Percentiles rank a stretch among this genome's conserved stretches.
These are phyloP conservation scores for Muraenolepis orangiensis DNA, from an alignment of 2,797 vertebrate species.

Conservation along the genomic window DNA sequence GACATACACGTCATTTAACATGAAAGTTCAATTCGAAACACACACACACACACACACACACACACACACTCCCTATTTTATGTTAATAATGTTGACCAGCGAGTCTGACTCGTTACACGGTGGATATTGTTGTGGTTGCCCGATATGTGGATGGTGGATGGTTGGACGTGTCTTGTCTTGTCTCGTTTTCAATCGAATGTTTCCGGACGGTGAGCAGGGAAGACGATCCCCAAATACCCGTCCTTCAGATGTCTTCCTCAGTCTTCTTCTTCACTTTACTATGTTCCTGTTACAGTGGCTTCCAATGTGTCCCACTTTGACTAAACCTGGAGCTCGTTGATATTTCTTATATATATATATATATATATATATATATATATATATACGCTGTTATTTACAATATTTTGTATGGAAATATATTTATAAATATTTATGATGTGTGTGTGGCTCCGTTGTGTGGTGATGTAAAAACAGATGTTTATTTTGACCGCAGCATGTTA, in stretches of 20 bases:
- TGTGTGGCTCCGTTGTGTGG: slow-evolving; percentile 56
- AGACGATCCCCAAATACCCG: slow-evolving; percentile 27
- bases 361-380: slow-evolving; percentile 67
- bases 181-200: no score
- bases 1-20: no score
- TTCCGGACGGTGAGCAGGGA: slow-evolving; percentile 25
- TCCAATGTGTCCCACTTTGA: slow-evolving; percentile 39
- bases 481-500: slow-evolving; percentile 84
- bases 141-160: neutral
- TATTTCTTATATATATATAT: slow-evolving; percentile 74
- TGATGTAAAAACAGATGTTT: slow-evolving; percentile 84
- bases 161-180: neutral
- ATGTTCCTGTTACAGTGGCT: neutral
- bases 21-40: no score
- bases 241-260: slow-evolving; percentile 34
- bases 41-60: no score
- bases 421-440: slow-evolving; percentile 62
- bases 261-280: no score
- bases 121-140: neutral
- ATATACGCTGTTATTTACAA: slow-evolving; percentile 56
- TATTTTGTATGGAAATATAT: slow-evolving; percentile 77
- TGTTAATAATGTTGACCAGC: no score
- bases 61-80: no score
- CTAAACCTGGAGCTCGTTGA: slow-evolving; percentile 32
- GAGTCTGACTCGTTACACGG: neutral